phyloP scores from a whole-genome alignment of 30 jellyfish, hydroid and myxozoan genomes.

The Hydractinia symbiolongicarpus region DNA sequence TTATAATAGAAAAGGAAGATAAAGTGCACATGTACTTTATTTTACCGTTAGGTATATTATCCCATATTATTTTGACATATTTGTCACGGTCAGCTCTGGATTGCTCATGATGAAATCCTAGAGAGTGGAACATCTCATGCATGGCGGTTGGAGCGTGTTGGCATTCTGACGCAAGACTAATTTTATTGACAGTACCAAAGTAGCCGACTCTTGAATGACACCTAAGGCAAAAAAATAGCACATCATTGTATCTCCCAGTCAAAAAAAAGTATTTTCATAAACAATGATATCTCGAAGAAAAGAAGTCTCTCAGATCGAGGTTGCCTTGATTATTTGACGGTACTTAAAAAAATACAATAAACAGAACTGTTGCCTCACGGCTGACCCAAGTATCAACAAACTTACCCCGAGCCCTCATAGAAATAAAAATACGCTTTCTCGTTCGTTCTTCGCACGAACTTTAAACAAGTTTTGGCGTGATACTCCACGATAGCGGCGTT shows the following conservation, averaged over 20 bases:
- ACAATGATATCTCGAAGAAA: no score
- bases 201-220: slow-evolving; percentile 80
- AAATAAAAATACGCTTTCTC: slow-evolving; percentile 56
- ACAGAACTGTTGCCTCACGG: no score
- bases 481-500: slow-evolving; percentile 61
- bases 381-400: not conserved
- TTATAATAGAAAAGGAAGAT: not conserved
- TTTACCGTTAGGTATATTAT: slow-evolving; percentile 51
- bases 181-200: slow-evolving; percentile 36
- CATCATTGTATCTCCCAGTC: not conserved
- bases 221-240: slow-evolving; percentile 7
- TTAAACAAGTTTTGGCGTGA: slow-evolving; percentile 61
- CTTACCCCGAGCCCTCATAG: slow-evolving; percentile 15
- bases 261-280: no score
- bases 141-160: slow-evolving; percentile 45
- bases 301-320: no score
- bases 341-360: no score
- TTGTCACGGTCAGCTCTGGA: slow-evolving; percentile 70
- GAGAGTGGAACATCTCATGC: slow-evolving; percentile 71
- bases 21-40: not conserved
- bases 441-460: slow-evolving; percentile 53
- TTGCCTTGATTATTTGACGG: no score
- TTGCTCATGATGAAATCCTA: slow-evolving; percentile 80
- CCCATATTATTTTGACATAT: slow-evolving; percentile 56
- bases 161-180: slow-evolving; percentile 54